Base-by-base conservation (phyloP, 2,888 invertebrate species). In the Spodoptera picta region DNA sequence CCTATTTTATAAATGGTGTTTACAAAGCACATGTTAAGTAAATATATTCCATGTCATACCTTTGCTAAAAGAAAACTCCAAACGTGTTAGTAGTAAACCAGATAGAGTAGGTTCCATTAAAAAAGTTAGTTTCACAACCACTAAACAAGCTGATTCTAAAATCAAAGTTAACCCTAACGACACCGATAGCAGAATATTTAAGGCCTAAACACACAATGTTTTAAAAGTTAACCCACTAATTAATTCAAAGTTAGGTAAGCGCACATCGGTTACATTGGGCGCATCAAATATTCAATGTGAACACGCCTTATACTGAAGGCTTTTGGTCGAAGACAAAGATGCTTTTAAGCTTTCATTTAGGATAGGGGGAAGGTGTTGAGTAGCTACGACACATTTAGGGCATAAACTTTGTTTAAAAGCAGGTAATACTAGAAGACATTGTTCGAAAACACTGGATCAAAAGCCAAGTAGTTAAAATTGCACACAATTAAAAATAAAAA, bases 321-420 rank as follows among this genome's bases (percentile, higher is more conserved):
- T 91, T 90, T 90, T 85, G 90, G 86, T 81, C 85, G 77, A 91
- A 92, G 92, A 93, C 93, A 93, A 92, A 93, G 93, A 93, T 92
- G 93, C 93, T 93, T 92, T 93, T 92, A 93, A 92, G 92, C 91
- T 90, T 86, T 84, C 82, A 70, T 67, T 72, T 68, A 60, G 85
- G 81, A 86, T 75, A 86, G 46, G 23, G 60, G 65, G 72, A 71
- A 68, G 47, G 55, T 59, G 60, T 86, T 73, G 90, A 90, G 87
- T n/a, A 55, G 12, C 23, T 42, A 45, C 4, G 6, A 41, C n/a
- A 58, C 10, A 46, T 41, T 24, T 42, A 42, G 6, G 43, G 3
- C 3, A 36, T 46, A 23, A 11, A 23, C 23, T 46, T 24, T 24
- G 11, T 11, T 47, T 47, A 24, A 7, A 19, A 46, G 46, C 46